These are phyloP conservation scores for Piaya cayana DNA, from an alignment of 2,113 vertebrate species.

Conservation along the genomic window DNA sequence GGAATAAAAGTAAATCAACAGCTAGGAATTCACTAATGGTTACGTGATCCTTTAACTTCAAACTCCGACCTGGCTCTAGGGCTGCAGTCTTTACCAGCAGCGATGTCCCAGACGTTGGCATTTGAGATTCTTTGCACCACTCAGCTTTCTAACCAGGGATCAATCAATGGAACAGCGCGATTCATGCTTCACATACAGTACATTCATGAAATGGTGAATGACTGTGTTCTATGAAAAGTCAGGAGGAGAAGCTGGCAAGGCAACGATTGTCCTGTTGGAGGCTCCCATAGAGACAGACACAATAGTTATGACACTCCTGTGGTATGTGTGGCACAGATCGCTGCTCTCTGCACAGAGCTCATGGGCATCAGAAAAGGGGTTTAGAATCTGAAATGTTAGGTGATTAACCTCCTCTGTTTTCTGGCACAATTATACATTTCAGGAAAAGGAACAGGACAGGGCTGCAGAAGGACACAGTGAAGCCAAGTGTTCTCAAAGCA, in stretches of 20 bases:
- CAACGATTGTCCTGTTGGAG: background rate
- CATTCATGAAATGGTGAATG: background rate
- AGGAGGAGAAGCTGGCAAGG: background rate
- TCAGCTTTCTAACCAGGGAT: background rate
- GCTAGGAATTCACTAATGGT: background rate
- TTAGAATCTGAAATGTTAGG: background rate
- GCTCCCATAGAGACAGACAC: constrained; percentile 67
- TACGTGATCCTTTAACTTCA: background rate
- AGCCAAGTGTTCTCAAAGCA: background rate
- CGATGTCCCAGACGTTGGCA: background rate
- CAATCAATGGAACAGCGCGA: background rate
- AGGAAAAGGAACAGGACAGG: background rate
- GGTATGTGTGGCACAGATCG: background rate
- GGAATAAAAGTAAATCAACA: background rate
- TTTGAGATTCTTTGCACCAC: background rate
- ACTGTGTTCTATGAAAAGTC: background rate
- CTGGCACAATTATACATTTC: background rate
- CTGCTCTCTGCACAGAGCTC: background rate
- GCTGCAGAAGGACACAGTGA: background rate
- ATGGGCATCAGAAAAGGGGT: background rate
- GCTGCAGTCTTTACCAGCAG: background rate
- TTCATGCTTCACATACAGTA: background rate
- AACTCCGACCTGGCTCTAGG: background rate
- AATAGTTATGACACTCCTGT: constrained; percentile 54
- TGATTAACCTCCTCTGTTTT: background rate